These are phyloP conservation scores for Cerceris rybyensis DNA, from an alignment of 2,888 invertebrate species.

Conservation along the genomic window DNA sequence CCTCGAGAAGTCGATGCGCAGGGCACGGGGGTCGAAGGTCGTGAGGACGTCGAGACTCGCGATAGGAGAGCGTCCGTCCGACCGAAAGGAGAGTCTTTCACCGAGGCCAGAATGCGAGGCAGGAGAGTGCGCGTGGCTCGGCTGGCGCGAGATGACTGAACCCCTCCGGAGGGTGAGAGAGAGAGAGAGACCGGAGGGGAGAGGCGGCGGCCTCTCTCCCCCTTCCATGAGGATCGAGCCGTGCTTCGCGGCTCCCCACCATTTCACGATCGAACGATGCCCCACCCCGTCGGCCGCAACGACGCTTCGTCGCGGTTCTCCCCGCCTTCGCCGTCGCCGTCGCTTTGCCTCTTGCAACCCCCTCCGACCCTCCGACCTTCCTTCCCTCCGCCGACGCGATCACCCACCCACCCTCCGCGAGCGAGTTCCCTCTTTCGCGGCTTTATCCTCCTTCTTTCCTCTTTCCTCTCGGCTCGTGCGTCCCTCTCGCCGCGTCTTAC, in stretches of 20 bases:
- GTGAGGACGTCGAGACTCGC: background rate
- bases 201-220: conserved; percentile 35
- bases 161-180: conserved; percentile 67
- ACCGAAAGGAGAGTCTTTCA: conserved; percentile 51
- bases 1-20: background rate
- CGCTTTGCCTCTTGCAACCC: conserved; percentile 51
- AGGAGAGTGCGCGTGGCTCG: conserved; percentile 76
- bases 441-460: background rate
- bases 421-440: conserved; percentile 28
- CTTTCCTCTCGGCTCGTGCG: background rate
- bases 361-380: conserved; percentile 40
- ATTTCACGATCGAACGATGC: conserved; percentile 46
- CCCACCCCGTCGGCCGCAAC: conserved; percentile 62
- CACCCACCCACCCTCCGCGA: conserved; percentile 46
- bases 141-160: conserved; percentile 81
- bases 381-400: conserved; percentile 14
- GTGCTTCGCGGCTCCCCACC: conserved; percentile 55
- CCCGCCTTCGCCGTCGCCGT: conserved; percentile 56
- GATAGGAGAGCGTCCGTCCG: background rate
- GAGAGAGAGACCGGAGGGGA: conserved; percentile 60
- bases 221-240: conserved; percentile 41
- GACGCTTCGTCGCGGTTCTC: conserved; percentile 60
- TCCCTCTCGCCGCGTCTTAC: background rate
- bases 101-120: conserved; percentile 56
- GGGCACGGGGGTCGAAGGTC: conserved; percentile 1